Evolutionary conservation across 2,888 invertebrate species (phyloP).

Genomic region (Macrosiphum euphorbiae): DNA sequence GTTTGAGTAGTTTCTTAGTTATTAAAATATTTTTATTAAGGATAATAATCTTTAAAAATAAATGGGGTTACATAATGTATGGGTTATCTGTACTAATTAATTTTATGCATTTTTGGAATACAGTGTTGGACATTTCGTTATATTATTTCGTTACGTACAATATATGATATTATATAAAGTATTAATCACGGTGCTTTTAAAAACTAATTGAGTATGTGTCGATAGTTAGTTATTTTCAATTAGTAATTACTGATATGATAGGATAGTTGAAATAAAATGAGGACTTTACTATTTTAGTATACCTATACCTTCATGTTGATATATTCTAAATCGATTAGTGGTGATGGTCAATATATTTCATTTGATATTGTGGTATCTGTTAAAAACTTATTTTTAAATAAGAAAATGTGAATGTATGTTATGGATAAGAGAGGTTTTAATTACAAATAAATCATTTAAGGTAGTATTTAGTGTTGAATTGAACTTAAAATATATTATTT

Average conservation of each 20-base stretch:
- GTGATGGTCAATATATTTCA: not conserved
- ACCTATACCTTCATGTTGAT: not conserved
- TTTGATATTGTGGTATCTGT: not conserved
- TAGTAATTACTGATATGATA: not conserved
- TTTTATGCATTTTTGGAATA: not conserved
- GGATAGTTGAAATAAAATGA: not conserved
- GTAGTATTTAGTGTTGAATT: not conserved
- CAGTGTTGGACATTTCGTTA: not conserved
- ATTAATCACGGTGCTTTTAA: not conserved
- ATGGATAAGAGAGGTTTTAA: too few species aligned
- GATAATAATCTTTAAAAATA: too few species aligned
- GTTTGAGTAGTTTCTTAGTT: too few species aligned
- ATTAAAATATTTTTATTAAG: too few species aligned
- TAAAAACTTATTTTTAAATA: not conserved
- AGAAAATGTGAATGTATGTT: not conserved
- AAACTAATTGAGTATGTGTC: not conserved
- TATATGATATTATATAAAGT: not conserved
- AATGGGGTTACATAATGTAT: not conserved
- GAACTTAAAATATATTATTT: not conserved
- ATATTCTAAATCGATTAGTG: not conserved
- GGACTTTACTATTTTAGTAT: too few species aligned
- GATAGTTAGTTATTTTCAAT: too few species aligned
- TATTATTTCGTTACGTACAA: not conserved
- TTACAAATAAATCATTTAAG: too few species aligned
- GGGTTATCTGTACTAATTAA: not conserved